A percentile compares a stretch with the other conserved stretches of the same genome.
Conservation (phyloP, 1,140 invertebrate species). For the Lucilia cuprina region DNA sequence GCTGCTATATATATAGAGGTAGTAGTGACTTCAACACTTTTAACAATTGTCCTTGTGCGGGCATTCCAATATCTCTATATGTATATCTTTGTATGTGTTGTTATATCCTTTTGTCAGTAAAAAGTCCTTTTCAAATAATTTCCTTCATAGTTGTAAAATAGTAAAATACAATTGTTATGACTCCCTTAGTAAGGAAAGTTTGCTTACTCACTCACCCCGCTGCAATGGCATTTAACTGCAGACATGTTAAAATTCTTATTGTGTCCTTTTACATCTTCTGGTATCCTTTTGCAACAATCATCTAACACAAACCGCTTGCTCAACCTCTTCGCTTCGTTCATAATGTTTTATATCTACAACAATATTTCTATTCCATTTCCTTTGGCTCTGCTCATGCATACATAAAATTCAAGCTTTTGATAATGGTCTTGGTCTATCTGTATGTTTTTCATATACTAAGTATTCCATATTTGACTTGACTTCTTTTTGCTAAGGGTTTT, state of each 20-base stretch:
- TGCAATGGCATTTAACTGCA: not conserved
- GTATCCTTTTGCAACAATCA: not conserved
- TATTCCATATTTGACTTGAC: not conserved
- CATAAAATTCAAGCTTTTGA: too few species aligned
- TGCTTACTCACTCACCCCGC: too few species aligned
- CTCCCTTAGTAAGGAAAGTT: not conserved
- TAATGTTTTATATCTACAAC: not conserved
- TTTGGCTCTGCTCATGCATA: not conserved
- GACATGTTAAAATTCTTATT: slow-evolving; percentile 10
- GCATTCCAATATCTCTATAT: not conserved
- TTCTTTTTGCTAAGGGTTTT: not conserved
- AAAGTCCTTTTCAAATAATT: slow-evolving; percentile 34
- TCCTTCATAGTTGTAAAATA: not conserved
- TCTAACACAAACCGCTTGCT: too few species aligned
- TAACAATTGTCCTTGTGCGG: slow-evolving; percentile 18
- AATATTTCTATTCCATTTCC: not conserved
- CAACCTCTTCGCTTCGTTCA: not conserved
- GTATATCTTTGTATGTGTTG: too few species aligned
- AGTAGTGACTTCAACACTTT: slow-evolving; percentile 5
- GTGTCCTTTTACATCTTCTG: slow-evolving; percentile 18
- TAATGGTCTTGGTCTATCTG: not conserved
- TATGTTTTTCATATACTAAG: not conserved
- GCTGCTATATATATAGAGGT: not conserved
- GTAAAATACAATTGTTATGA: slow-evolving; percentile 5
- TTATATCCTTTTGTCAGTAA: not conserved